These are phyloP conservation scores for Lordiphosa fenestrarum DNA, from an alignment of 2,888 invertebrate species.

Conservation along the genomic window DNA sequence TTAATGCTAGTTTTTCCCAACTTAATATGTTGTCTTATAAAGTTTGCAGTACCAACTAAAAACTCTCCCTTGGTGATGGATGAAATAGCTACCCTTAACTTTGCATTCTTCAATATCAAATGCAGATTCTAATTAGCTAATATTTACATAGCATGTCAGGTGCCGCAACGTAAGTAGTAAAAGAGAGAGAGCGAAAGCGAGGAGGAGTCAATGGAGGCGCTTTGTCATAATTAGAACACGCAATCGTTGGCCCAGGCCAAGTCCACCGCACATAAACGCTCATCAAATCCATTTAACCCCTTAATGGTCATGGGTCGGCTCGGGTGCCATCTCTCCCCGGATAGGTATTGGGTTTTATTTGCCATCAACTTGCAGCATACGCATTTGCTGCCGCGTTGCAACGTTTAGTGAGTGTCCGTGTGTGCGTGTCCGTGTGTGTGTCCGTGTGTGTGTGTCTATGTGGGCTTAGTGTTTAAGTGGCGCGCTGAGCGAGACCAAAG, in stretches of 20 bases:
- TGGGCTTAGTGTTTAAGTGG: slow-evolving; percentile 48
- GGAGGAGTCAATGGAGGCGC: slow-evolving; percentile 8
- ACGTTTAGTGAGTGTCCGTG: not conserved
- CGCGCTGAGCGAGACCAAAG: slow-evolving; percentile 35
- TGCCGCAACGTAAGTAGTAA: slow-evolving; percentile 6
- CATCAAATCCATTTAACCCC: slow-evolving; percentile 71
- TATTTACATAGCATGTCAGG: slow-evolving; percentile 25
- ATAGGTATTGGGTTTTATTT: slow-evolving; percentile 56
- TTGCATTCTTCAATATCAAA: not conserved
- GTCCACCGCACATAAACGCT: slow-evolving; percentile 58
- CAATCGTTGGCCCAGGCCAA: slow-evolving; percentile 12
- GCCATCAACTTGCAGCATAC: slow-evolving; percentile 61
- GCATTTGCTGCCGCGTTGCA: slow-evolving; percentile 22
- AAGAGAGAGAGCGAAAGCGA: too few relatives aligned
- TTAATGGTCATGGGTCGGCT: slow-evolving; percentile 45
- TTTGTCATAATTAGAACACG: slow-evolving; percentile 61
- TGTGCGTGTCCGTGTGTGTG: slow-evolving; percentile 1
- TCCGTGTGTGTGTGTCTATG: slow-evolving; percentile 2
- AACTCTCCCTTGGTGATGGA: too few relatives aligned
- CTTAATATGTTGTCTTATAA: too few relatives aligned
- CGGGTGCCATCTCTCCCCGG: slow-evolving; percentile 4
- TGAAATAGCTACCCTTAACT: too few relatives aligned
- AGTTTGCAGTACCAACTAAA: too few relatives aligned
- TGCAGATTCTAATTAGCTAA: not conserved
- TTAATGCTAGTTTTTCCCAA: too few relatives aligned